Evolutionary conservation across 2,113 vertebrate genomes (phyloP), one percentile per base, ranked within the genome.

Genomic region (Ammodytes dubius): DNA sequence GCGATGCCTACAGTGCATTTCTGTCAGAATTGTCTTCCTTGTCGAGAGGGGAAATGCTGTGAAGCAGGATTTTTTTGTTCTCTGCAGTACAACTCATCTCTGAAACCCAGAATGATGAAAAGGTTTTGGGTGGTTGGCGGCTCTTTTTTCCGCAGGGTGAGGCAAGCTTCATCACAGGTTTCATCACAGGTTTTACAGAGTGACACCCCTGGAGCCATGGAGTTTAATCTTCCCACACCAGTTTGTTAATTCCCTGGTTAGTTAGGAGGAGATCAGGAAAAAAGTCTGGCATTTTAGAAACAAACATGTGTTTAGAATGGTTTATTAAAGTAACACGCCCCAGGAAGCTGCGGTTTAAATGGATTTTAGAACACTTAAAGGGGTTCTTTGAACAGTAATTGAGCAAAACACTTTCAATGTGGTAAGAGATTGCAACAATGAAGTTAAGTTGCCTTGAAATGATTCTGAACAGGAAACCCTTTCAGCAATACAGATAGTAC

Each of bases 131-230:
- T 66, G 58, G 40, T 74, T 69, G 47, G 63, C 14, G 27, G 54
- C 54, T 67, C 56, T 59, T 67, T 59, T 67, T 67, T 77, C 80
- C 64, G 83, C 43, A n/a, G 49, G 11, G 27, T 10, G 14, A 61
- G 61, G 70, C 66, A n/a, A 68, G 69, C 74, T 78, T 87, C 74
- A 74, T 84, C 78, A 74, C 47, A 79, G 66, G 46, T 76, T 79
- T 69, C 71, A 63, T 61, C 70, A 73, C 46, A 11, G 14, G 11
- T n/a, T 68, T 54, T 42, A 50, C 43, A 63, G 63, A 60, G n/a
- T 6, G 37, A 58, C 72, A 57, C 49, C 68, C 80, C 73, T 49
- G 66, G 64, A 81, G 77, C 70, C 19, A 60, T 13, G 2, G 35
- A 75, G 45, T 54, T 27, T n/a, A 77, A 68, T 45, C 73, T 70